Conservation (phyloP, 2,888 invertebrate genomes). For the Campopleginae sp. region DNA sequence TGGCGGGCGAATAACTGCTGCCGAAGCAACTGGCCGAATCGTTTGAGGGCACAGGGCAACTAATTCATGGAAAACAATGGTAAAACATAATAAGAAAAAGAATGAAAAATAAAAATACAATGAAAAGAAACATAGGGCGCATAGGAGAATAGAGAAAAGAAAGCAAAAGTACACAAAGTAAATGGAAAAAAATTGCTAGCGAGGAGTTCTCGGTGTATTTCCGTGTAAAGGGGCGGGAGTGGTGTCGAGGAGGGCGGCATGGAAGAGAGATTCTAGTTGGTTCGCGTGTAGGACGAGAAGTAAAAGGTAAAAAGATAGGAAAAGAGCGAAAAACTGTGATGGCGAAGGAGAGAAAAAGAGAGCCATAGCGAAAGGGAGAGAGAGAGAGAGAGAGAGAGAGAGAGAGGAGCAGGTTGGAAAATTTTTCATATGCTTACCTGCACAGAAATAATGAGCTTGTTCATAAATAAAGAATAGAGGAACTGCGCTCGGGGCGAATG, state of each 20-base stretch:
- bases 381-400: slow-evolving; percentile 28
- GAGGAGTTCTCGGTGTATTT: slow-evolving; percentile 47
- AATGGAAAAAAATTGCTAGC: slow-evolving; percentile 48
- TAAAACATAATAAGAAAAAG: slow-evolving; percentile 35
- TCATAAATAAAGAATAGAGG: slow-evolving; percentile 83
- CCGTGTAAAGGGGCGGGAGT: slow-evolving; percentile 44
- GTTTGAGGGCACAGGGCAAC: slow-evolving; percentile 47
- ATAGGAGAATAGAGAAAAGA: slow-evolving; percentile 40
- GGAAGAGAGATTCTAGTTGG: slow-evolving; percentile 52
- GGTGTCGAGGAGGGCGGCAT: slow-evolving; percentile 49
- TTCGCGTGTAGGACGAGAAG: slow-evolving; percentile 52
- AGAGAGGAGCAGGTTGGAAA: slow-evolving; percentile 70
- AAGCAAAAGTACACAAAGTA: slow-evolving; percentile 47
- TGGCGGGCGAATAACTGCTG: slow-evolving; percentile 51
- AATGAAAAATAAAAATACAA: slow-evolving; percentile 19
- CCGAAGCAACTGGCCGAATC: slow-evolving; percentile 47
- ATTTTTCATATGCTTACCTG: slow-evolving; percentile 84
- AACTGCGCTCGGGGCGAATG: slow-evolving; percentile 79
- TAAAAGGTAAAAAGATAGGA: slow-evolving; percentile 39
- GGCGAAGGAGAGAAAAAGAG: slow-evolving; percentile 9
- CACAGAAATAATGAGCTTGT: slow-evolving; percentile 84
- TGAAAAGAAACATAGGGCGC: slow-evolving; percentile 25
- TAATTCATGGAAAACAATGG: slow-evolving; percentile 63
- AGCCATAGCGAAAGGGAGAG: slow-evolving; percentile 28
- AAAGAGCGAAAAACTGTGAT: slow-evolving; percentile 21